Percentiles rank a stretch among this genome's conserved stretches.
These are phyloP conservation scores for Gobiocypris rarus DNA, from an alignment of 2,113 vertebrate genomes.

Conservation along the genomic window DNA sequence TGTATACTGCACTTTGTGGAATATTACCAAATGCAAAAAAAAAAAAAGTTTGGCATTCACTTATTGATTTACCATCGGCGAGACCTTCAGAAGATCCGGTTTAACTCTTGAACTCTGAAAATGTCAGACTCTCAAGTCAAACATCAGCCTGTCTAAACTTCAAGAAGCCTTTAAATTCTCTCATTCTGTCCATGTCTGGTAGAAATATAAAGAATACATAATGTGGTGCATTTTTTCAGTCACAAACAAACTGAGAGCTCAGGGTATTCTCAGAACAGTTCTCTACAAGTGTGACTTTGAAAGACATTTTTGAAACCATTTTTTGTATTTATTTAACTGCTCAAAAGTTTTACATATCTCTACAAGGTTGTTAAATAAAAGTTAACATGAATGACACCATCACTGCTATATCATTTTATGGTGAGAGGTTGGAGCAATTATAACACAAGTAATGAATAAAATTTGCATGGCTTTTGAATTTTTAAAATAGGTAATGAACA, in stretches of 20 bases:
- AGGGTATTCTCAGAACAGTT: neutral
- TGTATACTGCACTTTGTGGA: neutral
- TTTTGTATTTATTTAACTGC: neutral
- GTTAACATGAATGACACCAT: neutral
- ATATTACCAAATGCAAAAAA: conserved; percentile 8
- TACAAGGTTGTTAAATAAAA: neutral
- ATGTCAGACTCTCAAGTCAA: neutral
- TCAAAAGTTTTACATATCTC: neutral
- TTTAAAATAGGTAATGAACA: conserved; percentile 8
- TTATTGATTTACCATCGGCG: conserved; percentile 29
- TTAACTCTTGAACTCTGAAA: conserved; percentile 7
- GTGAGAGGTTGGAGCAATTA: neutral
- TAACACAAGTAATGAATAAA: neutral
- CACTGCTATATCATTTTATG: neutral
- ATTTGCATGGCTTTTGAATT: neutral
- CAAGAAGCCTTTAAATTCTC: neutral
- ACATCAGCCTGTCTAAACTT: neutral
- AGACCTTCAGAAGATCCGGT: conserved; percentile 18
- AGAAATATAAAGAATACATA: neutral
- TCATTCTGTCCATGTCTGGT: neutral
- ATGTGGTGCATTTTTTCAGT: neutral
- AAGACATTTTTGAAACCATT: neutral
- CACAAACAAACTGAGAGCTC: neutral
- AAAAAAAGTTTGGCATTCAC: conserved; percentile 12
- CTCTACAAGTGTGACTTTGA: neutral